Conservation (phyloP, 2,113 vertebrate genomes). For the Ia io region DNA sequence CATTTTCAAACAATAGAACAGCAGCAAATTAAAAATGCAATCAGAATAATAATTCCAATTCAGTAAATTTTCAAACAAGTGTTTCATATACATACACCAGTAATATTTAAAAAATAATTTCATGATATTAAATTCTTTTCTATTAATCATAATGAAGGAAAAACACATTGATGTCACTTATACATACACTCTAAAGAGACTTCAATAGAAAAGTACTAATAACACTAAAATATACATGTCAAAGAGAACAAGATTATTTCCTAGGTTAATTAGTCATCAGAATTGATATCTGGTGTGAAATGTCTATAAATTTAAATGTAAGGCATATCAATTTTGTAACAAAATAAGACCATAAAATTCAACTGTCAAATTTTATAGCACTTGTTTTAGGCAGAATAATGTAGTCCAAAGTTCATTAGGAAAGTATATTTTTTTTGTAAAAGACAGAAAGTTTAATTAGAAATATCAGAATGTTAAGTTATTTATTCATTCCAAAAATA, state of each 20-base stretch:
- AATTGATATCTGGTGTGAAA: neutral
- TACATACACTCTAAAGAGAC: neutral
- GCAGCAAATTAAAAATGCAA: neutral
- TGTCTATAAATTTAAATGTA: constrained; percentile 32
- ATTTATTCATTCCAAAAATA: neutral
- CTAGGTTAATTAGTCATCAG: neutral
- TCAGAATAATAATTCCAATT: constrained; percentile 34
- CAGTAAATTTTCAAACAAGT: constrained; percentile 37
- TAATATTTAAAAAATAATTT: constrained; percentile 39
- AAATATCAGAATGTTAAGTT: neutral
- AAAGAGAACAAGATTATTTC: neutral
- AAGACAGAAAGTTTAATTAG: neutral
- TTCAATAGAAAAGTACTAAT: neutral
- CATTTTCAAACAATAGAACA: constrained; percentile 57
- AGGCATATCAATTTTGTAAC: neutral
- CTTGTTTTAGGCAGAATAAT: neutral
- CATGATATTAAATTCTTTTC: neutral
- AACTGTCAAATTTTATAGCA: neutral
- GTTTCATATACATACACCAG: neutral
- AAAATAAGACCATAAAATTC: constrained; percentile 31
- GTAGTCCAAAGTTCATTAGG: neutral
- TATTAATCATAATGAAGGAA: neutral
- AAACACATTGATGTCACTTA: neutral
- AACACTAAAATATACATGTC: neutral
- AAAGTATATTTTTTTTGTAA: neutral